Evolutionary conservation across 2,113 vertebrate species (phyloP).

Genomic region (Gobius niger): DNA sequence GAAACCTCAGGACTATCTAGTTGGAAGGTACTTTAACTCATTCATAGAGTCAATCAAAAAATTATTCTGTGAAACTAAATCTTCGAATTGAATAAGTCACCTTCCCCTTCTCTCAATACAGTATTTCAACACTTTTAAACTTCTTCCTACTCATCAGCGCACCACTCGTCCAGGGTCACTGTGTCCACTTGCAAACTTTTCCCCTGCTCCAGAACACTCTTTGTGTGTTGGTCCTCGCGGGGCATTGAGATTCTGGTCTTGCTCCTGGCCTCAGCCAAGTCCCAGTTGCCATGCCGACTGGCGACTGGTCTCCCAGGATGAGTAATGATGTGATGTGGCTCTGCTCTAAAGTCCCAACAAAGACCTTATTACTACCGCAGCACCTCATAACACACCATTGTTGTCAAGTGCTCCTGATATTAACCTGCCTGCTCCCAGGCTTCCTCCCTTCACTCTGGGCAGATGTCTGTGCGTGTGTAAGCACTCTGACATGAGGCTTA

Average conservation of each 20-base stretch:
- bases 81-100: not conserved
- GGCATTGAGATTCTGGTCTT: conserved; percentile 81
- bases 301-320: conserved; percentile 81
- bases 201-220: conserved; percentile 60
- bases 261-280: conserved; percentile 74
- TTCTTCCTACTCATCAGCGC: conserved; percentile 2
- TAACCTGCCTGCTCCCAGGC: conserved; percentile 75
- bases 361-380: conserved; percentile 81
- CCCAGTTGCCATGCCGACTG: conserved; percentile 79
- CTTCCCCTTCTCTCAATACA: conserved; percentile 20
- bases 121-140: not conserved
- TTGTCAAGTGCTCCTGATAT: conserved; percentile 82
- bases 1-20: no score
- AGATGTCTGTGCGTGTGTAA: conserved; percentile 38
- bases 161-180: conserved; percentile 47
- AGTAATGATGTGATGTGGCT: conserved; percentile 82
- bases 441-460: conserved; percentile 54
- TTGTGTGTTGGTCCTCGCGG: conserved; percentile 60
- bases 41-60: no score
- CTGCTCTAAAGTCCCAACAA: conserved; percentile 80
- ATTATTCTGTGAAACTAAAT: no score
- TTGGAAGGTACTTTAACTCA: no score
- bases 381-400: conserved; percentile 80
- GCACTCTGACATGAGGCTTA: conserved; percentile 15
- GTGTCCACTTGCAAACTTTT: conserved; percentile 73